Evolutionary conservation across 2,888 invertebrate species (phyloP).

Genomic region (Steromphala cineraria): DNA sequence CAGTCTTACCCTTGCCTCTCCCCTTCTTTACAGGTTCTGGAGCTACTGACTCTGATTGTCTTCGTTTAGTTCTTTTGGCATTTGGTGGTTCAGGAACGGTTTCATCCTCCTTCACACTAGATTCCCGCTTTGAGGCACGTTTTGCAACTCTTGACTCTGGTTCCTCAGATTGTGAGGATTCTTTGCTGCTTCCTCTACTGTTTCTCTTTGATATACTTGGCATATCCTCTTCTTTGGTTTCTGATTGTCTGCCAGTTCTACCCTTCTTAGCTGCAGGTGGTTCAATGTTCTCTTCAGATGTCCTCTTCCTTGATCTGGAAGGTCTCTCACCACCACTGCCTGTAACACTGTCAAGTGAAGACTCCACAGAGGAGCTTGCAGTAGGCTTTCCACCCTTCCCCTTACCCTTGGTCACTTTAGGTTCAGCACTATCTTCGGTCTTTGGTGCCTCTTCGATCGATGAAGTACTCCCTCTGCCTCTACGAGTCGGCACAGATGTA

Average conservation of each 20-base stretch:
- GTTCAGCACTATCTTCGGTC: too few relatives aligned
- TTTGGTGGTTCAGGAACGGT: not conserved
- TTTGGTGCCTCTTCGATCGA: too few relatives aligned
- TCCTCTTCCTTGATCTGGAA: not conserved
- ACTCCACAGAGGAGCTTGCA: not conserved
- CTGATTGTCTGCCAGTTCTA: not conserved
- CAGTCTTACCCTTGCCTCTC: not conserved
- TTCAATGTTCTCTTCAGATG: not conserved
- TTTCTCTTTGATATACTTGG: not conserved
- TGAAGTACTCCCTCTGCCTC: too few relatives aligned
- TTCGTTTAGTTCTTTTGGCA: constrained; percentile 1
- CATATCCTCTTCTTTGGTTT: not conserved
- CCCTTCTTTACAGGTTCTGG: not conserved
- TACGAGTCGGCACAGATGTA: too few relatives aligned
- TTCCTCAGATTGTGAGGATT: not conserved
- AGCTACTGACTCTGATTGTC: constrained; percentile 31
- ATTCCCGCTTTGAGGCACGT: not conserved
- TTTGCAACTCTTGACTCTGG: not conserved
- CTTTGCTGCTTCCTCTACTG: not conserved
- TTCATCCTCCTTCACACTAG: not conserved
- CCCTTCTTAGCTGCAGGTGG: not conserved
- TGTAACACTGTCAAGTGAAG: not conserved
- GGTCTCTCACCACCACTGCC: not conserved
- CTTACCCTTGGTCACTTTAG: not conserved
- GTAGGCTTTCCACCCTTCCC: not conserved